Base-by-base conservation (phyloP, 2,113 vertebrate genomes). In the Megaceryle maxima region DNA sequence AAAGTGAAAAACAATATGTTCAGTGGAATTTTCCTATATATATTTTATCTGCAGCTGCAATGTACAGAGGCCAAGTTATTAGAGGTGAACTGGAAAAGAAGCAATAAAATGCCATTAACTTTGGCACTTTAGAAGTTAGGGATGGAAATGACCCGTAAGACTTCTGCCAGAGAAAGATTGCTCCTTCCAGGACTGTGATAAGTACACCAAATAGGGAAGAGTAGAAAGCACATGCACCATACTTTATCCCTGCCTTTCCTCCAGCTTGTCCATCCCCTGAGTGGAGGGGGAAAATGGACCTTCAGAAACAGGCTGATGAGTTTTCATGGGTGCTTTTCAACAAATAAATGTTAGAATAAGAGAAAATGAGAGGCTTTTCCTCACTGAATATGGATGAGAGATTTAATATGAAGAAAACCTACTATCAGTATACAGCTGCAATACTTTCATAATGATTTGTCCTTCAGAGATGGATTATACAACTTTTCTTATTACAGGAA, bases 1-100 rank as follows among this genome's bases (percentile, higher is more conserved):
- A 80, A 81, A 82, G 66, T 6, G 19, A 87, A 87, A 93, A 46
- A 46, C 67, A 62, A 7, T 79, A 75, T 33, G 37, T n/a, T 51
- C 37, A 14, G 56, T 66, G 83, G 78, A 82, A 74, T 87, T 86
- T 84, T 50, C 84, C 67, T 91, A 4, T 44, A 76, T 8, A 21
- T 82, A 37, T 91, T 95, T 95, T 93, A 60, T 92, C 77, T 91
- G 66, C 79, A 73, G 66, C 83, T 84, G 68, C n/a, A 33, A 59
- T 29, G 60, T 68, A 73, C 3, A 2, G 78, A 69, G 43, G 60
- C 63, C 60, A 64, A 83, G 35, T 56, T 62, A 11, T 92, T 76
- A 29, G 76, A 94, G 90, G 83, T 96, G 95, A 96, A 63, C 64
- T 88, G 95, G 91, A 83, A 96, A 95, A 88, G 94, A 57, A 93